Base-by-base conservation (phyloP, 2,888 invertebrate species). In the Yponomeuta evonymella region DNA sequence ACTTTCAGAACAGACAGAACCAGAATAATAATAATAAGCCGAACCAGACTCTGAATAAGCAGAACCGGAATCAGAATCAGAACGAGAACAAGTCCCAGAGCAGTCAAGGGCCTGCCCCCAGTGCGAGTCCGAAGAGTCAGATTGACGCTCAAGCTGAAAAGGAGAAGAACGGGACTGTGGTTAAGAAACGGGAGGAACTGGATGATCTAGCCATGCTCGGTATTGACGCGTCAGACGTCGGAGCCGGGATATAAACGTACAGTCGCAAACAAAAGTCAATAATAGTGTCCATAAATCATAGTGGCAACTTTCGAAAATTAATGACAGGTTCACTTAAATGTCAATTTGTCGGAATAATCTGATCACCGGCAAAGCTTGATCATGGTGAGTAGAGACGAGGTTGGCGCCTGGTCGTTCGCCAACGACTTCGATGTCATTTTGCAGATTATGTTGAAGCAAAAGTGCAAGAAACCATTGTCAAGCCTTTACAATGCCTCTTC, bases 201-300 rank as follows among this genome's bases (percentile, higher is more conserved):
- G 96, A 96, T 72, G 97, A 97, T 77, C 85, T 97, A 72, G 96
- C 96, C 3, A 94, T 97, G 95, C 90, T 97, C 70, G 97, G 97
- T 1, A 97, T 97, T 70, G 97, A 97, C 80, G 96, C 95, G 9
- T 95, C 95, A 51, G 97, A 97, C 81, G 94, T 94, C 75, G 95
- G 95, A 9, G 94, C 94, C 0, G 87, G 64, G 64, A 64, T 67
- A 43, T 67, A n/a, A 43, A n/a, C 29, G 36, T 11, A 65, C 43
- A 43, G 43, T 8, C 9, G 5, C 43, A 43, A 43, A 65, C 65
- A 5, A 33, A 33, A 33, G 33, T 23, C 9, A 65, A 30, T 33
- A 12, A 65, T 33, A 12, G 11, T 30, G 65, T 65, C 29, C 30
- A 11, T 30, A 30, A 65, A 11, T 65, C 29, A 30, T 12, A 63